Base-by-base conservation (phyloP, 92 coral and sea anemone genomes). In the Pocillopora grandis region DNA sequence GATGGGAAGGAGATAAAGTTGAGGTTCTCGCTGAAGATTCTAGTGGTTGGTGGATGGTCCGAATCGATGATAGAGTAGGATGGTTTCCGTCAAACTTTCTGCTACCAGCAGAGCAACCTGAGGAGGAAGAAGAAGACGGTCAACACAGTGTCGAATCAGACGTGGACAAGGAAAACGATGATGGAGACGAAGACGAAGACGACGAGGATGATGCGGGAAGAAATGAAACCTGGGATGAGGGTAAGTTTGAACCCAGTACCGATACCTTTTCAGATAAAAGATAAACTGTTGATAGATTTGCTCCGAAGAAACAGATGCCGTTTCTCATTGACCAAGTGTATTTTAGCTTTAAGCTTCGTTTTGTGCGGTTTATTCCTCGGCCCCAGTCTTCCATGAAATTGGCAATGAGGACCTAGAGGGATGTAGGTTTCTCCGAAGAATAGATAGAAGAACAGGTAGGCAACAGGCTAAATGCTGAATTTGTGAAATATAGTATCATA, bases 61-160 rank as follows among this genome's bases (percentile, higher is more conserved):
- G 18, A 3, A 16, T 10, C 17, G 63, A 35, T 20, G 60, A 62
- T n/a, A 52, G 2, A 7, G 12, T 9, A 3, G 87, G 82, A 17
- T 84, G 87, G 87, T 83, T 81, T 15, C 87, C 87, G 9, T 84
- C 87, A 19, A 84, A 84, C 58, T 76, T 74, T 55, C 72, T 84
- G 58, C 62, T 55, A 20, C 2, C 74, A 6, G 33, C 17, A 11
- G 66, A 12, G 2, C 18, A 19, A 20, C 65, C 31, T 27, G 31
- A 27, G 31, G 31, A 76, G 14, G 31, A 60, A 19, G 66, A 37
- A 10, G 31, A 61, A 16, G 58, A 10, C 19, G 20, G 7, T 42
- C 14, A 11, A 35, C 33, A 18, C 1, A 36, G 58, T 11, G 31
- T 35, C 5, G 71, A 77, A 12, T 18, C 21, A 37, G 81, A 19